phyloP scores from a whole-genome alignment of 2,888 invertebrate species.

The Drosophila cognata region DNA sequence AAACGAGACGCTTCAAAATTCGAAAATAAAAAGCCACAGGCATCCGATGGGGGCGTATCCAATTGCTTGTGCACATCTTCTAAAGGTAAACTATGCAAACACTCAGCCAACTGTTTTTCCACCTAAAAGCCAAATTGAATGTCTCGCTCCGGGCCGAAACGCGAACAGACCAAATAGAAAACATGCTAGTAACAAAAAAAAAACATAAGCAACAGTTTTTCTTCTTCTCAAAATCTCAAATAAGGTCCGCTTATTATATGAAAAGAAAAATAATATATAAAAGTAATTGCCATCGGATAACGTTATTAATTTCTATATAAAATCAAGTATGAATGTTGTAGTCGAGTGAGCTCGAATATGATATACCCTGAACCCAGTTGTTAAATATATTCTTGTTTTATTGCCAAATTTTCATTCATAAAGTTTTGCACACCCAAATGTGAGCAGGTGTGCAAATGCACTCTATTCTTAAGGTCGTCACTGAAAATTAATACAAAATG shows the following conservation, averaged over 20 bases:
- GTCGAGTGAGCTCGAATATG: not conserved
- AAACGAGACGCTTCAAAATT: slow-evolving; percentile 42
- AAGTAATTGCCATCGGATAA: not conserved
- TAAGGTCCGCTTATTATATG: not conserved
- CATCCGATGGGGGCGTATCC: slow-evolving; percentile 46
- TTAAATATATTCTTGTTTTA: not conserved
- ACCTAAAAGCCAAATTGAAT: slow-evolving; percentile 38
- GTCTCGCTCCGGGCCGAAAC: slow-evolving; percentile 22
- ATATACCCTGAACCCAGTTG: not conserved
- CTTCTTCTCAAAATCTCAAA: not conserved
- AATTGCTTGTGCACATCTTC: slow-evolving; percentile 26
- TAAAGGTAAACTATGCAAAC: slow-evolving; percentile 57
- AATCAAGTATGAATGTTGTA: not conserved
- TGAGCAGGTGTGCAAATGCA: not conserved
- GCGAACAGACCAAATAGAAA: slow-evolving; percentile 28
- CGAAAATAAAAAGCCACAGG: slow-evolving; percentile 51
- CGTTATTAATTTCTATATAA: not conserved
- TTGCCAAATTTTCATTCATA: not conserved
- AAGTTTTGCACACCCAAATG: not conserved
- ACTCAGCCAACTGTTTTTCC: slow-evolving; percentile 45
- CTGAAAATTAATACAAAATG: not conserved
- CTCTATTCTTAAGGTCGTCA: not conserved
- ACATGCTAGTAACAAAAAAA: not conserved
- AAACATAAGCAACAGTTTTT: slow-evolving; percentile 17
- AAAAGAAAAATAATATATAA: not conserved